Evolutionary conservation across 2,797 vertebrate species (phyloP), one percentile per base, ranked within the genome.

Genomic region (Anguilla marmorata): DNA sequence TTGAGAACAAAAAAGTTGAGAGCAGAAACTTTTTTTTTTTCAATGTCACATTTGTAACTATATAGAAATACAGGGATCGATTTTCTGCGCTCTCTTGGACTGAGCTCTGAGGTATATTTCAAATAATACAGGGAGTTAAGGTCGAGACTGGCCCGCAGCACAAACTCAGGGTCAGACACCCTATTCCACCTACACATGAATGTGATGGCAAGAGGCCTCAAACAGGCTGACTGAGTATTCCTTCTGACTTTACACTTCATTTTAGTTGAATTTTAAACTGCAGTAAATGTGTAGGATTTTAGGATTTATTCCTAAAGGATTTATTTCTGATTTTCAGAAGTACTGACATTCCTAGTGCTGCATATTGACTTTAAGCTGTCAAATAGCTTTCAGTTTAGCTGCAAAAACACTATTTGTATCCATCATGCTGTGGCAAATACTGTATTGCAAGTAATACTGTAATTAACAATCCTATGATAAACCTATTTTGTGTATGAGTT

Each of bases 51-150:
- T 84, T 84, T n/a, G 58, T 72, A 69, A 63, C 58, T 50, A 48
- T n/a, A 72, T 50, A 69, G 85, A 86, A 86, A 86, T 69, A 63
- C 63, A 74, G 45, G 37, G 60, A 86, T 86, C 85, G 85, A 86
- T 86, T 86, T 86, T 24, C 30, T 50, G 45, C 48, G 56, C 85
- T 63, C 27, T 45, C 30, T 41, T 74, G 8, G 30, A 30, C 63
- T 66, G 56, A 24, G 84, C 84, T 41, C 84, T 85, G 58, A 41
- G 84, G 37, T 85, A 58, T 63, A 85, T 85, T 60, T 86, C 85
- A 86, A 86, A 86, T 86, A 86, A 86, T 86, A 86, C 41, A 12
- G 63, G 85, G 63, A 72, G 37, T 85, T 85, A 72, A 86, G 85
- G 85, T 86, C 85, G 72, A 1, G 45, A 74, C 85, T 86, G 85